Evolutionary conservation across 2,888 invertebrate genomes (phyloP), one percentile per base, ranked within the genome.

Genomic region (Lasioglossum zephyrum): DNA sequence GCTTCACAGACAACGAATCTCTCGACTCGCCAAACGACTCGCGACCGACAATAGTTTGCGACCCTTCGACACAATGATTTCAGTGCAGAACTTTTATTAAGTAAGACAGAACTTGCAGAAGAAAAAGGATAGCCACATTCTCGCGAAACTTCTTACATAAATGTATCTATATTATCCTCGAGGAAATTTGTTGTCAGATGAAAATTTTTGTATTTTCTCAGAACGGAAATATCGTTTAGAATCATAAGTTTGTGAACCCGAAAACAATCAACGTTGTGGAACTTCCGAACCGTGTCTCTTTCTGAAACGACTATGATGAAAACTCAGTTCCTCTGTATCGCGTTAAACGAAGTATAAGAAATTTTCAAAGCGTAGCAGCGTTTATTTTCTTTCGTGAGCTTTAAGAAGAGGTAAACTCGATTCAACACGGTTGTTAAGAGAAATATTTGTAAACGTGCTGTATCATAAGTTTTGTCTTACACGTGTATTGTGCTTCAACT

Each of bases 1-100:
- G 84, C 81, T 84, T 86, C 82, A 49, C 81, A 82, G 77, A 86
- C 89, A 89, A 89, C 89, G 89, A 89, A 89, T 89, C 79, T 86
- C 79, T 89, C 75, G 85, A 83, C 87, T 76, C 73, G 66, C 63
- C 75, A 66, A 80, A 31, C 76, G 70, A 89, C 74, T 87, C 77
- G 81, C 88, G 79, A 77, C 81, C 72, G 82, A 79, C 72, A 63
- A 84, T 79, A 77, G 73, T 77, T 82, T 66, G 83, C 82, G 76
- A 82, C 6, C 60, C 53, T 66, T 77, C 76, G 63, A 74, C 49
- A 36, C 47, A 31, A 77, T 75, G 78, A 76, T 79, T 86, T 63
- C 63, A 41, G 73, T 49, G 66, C 47, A 79, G 66, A 70, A 66
- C 41, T 66, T n/a, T 70, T 70, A 70, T 63, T n/a, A 76, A 73